phyloP scores from a whole-genome alignment of 2,888 invertebrate genomes.

The Heliconius erato region DNA sequence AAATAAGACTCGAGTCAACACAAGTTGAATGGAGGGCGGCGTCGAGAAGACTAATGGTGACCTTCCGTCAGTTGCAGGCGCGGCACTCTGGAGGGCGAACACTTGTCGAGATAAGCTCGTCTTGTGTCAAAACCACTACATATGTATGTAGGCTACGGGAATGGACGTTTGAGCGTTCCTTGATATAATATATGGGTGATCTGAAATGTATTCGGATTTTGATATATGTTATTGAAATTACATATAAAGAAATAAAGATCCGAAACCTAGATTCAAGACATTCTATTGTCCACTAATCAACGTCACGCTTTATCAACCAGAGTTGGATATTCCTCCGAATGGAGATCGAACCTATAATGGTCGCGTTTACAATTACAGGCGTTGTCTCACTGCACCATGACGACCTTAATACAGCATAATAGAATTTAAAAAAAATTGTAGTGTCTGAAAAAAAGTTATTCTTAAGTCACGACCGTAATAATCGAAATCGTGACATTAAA shows the following conservation, averaged over 20 bases:
- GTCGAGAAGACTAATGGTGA: conserved; percentile 33
- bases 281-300: background rate
- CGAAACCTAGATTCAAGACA: too few relatives aligned
- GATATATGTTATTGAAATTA: background rate
- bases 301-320: background rate
- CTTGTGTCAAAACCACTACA: conserved; percentile 29
- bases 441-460: too few relatives aligned
- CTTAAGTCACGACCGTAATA: background rate
- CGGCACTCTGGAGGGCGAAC: conserved; percentile 1
- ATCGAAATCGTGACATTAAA: background rate
- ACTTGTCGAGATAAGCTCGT: conserved; percentile 29
- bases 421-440: too few relatives aligned
- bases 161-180: background rate
- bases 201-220: background rate
- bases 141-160: background rate
- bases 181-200: background rate
- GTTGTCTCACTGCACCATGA: too few relatives aligned
- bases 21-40: conserved; percentile 23
- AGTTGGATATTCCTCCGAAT: background rate
- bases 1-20: conserved; percentile 20
- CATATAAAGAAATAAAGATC: background rate
- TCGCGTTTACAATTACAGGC: background rate
- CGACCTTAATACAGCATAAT: background rate
- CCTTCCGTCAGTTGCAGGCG: conserved; percentile 31
- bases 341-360: background rate